Evolutionary conservation across 2,797 vertebrate species (phyloP), one percentile per base, ranked within the genome.

Genomic region (Enteromius afrohamiltoni): DNA sequence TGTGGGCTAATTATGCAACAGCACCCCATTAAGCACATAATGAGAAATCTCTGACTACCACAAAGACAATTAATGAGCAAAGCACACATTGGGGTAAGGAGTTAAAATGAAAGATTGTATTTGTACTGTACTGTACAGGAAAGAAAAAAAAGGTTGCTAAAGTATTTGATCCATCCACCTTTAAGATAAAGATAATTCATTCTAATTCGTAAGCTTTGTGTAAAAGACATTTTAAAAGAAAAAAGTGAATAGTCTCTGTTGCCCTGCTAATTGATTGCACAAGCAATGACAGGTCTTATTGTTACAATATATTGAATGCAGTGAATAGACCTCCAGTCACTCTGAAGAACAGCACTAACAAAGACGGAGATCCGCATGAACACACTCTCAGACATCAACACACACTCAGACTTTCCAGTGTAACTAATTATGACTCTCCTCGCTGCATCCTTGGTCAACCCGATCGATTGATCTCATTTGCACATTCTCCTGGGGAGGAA

Each of bases 1-100:
- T 77, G 81, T 64, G 79, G 51, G 79, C 51, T 85, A 83, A 85
- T 88, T 83, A 88, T 80, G n/a, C 85, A 77, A 71, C 65, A 85
- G 65, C 60, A 77, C 65, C 67, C 71, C 71, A 86, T 88, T 83
- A 77, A 77, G 49, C 29, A 42, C 77, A 47, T 77, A 80, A 79
- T 65, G 80, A 83, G 67, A 71, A 62, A 67, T 73, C 49, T 77
- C 62, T 65, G 62, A 82, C 53, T 85, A 74, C 70, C 82, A 64
- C 60, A 60, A 79, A 83, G 67, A 79, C 51, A 79, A 67, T 82
- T 74, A 80, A 77, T 55, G 60, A 80, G 34, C 49, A 79, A 80
- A 70, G 47, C 70, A 87, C 60, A 49, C 65, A 83, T 77, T 78
- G 21, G 26, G n/a, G 77, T 69, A 73, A n/a, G 34, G 67, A 42